Evolutionary conservation across 2,888 invertebrate genomes (phyloP).

Genomic region (Dryobota labecula): DNA sequence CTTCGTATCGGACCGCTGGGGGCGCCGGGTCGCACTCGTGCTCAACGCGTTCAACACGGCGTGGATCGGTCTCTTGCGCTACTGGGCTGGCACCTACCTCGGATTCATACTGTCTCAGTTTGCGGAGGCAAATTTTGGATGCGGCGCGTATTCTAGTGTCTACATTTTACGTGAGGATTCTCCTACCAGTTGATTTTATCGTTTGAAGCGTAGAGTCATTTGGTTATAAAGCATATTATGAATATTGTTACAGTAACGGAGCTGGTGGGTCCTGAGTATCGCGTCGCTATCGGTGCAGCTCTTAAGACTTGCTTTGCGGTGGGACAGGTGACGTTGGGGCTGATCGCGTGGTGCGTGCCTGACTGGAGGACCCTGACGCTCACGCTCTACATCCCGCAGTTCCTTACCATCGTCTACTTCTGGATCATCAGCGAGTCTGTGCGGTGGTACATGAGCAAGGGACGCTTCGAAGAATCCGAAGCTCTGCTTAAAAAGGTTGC

Average conservation of each 20-base stretch:
- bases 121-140: constrained; percentile 92
- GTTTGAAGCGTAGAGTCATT: background rate
- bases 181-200: background rate
- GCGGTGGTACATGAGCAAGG: constrained; percentile 94
- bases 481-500: constrained; percentile 91
- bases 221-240: background rate
- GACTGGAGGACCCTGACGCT: constrained; percentile 93
- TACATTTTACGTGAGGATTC: constrained; percentile 91
- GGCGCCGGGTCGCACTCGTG: constrained; percentile 91
- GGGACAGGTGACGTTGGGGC: constrained; percentile 92
- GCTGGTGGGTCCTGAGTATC: constrained; percentile 92
- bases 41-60: constrained; percentile 91
- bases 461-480: constrained; percentile 91
- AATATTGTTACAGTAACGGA: constrained; percentile 91
- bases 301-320: constrained; percentile 92
- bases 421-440: constrained; percentile 93
- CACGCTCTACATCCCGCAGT: constrained; percentile 92
- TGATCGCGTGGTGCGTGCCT: constrained; percentile 92
- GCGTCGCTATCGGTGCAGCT: constrained; percentile 93
- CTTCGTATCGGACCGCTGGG: constrained; percentile 93
- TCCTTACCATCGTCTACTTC: constrained; percentile 91
- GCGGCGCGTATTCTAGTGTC: constrained; percentile 92
- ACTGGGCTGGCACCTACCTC: constrained; percentile 87
- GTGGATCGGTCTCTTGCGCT: constrained; percentile 92
- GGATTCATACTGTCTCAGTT: constrained; percentile 93